Conservation (phyloP, 92 coral and sea anemone species). For the Parazoanthus atlanticus region DNA sequence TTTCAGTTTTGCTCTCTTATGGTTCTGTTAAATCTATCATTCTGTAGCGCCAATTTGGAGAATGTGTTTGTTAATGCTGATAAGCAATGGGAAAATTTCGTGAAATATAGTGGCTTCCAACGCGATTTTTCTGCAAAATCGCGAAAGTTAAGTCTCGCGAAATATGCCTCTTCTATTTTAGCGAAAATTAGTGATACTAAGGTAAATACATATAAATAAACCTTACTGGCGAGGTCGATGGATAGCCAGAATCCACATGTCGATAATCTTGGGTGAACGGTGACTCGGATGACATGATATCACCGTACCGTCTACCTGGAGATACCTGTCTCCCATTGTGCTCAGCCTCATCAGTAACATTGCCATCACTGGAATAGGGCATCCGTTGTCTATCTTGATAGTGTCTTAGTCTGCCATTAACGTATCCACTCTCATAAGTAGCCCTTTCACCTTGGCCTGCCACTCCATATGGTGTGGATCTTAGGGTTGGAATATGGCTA, state of each 20-base stretch:
- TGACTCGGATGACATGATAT: constrained; percentile 65
- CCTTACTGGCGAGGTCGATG: constrained; percentile 87
- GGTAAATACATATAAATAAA: neutral
- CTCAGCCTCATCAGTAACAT: constrained; percentile 45
- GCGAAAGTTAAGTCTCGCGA: too few relatives aligned
- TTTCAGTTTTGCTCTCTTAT: too few relatives aligned
- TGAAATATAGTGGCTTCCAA: too few relatives aligned
- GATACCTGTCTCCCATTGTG: constrained; percentile 55
- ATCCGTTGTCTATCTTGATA: constrained; percentile 51
- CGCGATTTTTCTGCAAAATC: too few relatives aligned
- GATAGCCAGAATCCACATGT: constrained; percentile 85
- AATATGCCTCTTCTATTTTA: too few relatives aligned
- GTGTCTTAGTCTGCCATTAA: constrained; percentile 47
- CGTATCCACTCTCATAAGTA: constrained; percentile 53
- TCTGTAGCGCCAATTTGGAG: too few relatives aligned
- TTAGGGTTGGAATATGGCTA: constrained; percentile 59
- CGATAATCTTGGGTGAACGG: constrained; percentile 64
- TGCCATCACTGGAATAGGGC: constrained; percentile 58
- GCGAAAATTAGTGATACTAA: too few relatives aligned
- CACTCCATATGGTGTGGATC: constrained; percentile 67
- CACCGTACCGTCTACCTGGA: constrained; percentile 59
- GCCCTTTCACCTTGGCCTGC: constrained; percentile 67
- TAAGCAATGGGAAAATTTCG: too few relatives aligned
- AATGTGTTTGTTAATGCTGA: too few relatives aligned
- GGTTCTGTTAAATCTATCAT: too few relatives aligned